These are phyloP conservation scores for Butorides virescens DNA, from an alignment of 2,113 vertebrate genomes.

Conservation along the genomic window DNA sequence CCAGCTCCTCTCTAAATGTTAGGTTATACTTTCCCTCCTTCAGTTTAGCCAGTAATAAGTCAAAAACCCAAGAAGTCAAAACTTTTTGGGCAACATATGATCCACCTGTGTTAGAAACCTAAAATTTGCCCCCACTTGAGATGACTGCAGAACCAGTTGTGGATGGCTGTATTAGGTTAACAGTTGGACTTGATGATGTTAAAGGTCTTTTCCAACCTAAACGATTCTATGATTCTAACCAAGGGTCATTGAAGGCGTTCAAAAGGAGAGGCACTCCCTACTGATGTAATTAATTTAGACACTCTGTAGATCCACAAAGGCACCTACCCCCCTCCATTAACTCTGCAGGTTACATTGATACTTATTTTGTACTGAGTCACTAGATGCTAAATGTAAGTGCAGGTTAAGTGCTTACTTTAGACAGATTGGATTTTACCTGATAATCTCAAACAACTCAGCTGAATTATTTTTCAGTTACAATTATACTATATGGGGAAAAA, in stretches of 20 bases:
- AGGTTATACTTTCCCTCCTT: not conserved
- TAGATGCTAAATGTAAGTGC: not conserved
- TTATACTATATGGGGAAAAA: accelerated
- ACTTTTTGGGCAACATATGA: not conserved
- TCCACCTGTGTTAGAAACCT: not conserved
- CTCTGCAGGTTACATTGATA: not conserved
- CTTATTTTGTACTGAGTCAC: not conserved
- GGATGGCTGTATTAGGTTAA: too few relatives aligned
- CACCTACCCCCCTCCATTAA: not conserved
- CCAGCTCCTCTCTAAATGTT: not conserved
- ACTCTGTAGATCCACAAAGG: not conserved
- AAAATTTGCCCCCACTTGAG: not conserved
- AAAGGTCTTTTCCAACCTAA: too few relatives aligned
- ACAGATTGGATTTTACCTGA: not conserved
- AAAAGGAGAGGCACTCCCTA: not conserved
- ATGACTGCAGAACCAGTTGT: not conserved
- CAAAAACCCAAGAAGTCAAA: not conserved
- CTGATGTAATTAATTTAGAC: not conserved
- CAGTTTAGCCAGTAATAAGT: not conserved
- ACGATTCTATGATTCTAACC: not conserved
- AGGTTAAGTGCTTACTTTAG: not conserved
- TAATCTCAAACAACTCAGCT: not conserved
- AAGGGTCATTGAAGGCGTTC: not conserved
- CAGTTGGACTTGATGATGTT: too few relatives aligned
- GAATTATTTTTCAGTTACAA: not conserved